Evolutionary conservation across 1,140 invertebrate species (phyloP).

Genomic region (Mycetomoellerius zeteki): DNA sequence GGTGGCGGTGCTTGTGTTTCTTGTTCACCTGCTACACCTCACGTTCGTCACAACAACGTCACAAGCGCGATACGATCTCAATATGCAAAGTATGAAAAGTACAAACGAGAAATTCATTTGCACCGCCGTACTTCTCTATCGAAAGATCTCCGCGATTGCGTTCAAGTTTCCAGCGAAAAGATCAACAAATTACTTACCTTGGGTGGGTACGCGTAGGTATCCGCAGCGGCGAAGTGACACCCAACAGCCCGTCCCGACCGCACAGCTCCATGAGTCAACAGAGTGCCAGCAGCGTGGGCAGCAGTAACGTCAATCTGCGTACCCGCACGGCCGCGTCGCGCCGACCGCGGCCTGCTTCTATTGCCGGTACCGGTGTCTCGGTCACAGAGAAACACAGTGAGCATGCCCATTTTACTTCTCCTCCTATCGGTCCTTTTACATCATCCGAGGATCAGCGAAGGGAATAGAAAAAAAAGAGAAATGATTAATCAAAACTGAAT

Average conservation of each 20-base stretch:
- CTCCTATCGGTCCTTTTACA: constrained; percentile 32
- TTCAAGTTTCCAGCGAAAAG: constrained; percentile 50
- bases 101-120: constrained; percentile 28
- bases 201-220: constrained; percentile 86
- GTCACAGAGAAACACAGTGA: constrained; percentile 88
- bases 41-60: constrained; percentile 9
- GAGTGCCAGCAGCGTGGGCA: constrained; percentile 88
- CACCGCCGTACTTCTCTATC: constrained; percentile 21
- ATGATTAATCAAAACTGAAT: neutral
- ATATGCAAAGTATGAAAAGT: neutral
- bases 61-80: constrained; percentile 29
- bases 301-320: constrained; percentile 88
- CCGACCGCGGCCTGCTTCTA: constrained; percentile 93
- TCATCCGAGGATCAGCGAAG: neutral
- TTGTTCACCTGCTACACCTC: constrained; percentile 43
- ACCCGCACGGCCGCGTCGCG: constrained; percentile 88
- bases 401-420: constrained; percentile 78
- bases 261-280: constrained; percentile 93
- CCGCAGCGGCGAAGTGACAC: constrained; percentile 91
- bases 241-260: constrained; percentile 92
- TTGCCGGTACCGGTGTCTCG: constrained; percentile 94
- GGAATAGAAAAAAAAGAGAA: neutral
- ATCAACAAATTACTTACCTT: constrained; percentile 76
- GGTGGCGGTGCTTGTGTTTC: constrained; percentile 58
- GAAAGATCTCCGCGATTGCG: constrained; percentile 52